A percentile compares a stretch with the other conserved stretches of the same genome.
phyloP scores from a whole-genome alignment of 1,140 invertebrate genomes.

The Magallana angulata region DNA sequence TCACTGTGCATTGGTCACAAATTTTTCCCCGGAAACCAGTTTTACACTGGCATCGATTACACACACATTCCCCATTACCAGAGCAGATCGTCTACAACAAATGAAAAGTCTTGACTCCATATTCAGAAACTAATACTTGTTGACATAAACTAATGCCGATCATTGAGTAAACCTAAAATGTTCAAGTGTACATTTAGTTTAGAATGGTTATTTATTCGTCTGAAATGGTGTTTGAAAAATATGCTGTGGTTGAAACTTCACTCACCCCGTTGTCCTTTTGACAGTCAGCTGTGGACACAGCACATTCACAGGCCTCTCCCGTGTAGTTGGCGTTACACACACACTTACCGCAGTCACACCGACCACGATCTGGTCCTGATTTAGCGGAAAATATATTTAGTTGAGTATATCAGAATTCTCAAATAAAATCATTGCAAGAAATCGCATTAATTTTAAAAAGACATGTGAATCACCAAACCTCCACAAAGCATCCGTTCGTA shows the following conservation, averaged over 20 bases:
- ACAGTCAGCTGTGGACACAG: slow-evolving; percentile 46
- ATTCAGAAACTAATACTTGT: too few relatives aligned
- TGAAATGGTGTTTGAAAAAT: too few relatives aligned
- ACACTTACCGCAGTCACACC: slow-evolving; percentile 91
- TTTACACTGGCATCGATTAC: slow-evolving; percentile 57
- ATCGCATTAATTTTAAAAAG: too few relatives aligned
- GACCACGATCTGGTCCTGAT: slow-evolving; percentile 83
- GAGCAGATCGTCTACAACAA: slow-evolving; percentile 56
- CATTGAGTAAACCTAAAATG: too few relatives aligned
- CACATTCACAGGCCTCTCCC: slow-evolving; percentile 61
- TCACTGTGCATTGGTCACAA: slow-evolving; percentile 56
- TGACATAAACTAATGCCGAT: too few relatives aligned
- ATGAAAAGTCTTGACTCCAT: too few relatives aligned
- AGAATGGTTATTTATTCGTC: too few relatives aligned
- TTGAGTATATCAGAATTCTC: too few relatives aligned
- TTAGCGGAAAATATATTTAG: not conserved
- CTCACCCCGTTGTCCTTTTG: slow-evolving; percentile 50
- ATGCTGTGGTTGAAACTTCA: not conserved
- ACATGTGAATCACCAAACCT: not conserved
- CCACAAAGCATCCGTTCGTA: slow-evolving; percentile 27
- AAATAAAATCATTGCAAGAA: too few relatives aligned
- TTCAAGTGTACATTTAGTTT: too few relatives aligned
- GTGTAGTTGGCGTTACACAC: slow-evolving; percentile 82
- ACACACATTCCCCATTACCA: slow-evolving; percentile 57
- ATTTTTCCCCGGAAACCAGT: slow-evolving; percentile 42